A percentile compares a stretch with the other conserved stretches of the same genome.
Conservation (phyloP, 2,113 vertebrate species). For the Callocephalon fimbriatum region DNA sequence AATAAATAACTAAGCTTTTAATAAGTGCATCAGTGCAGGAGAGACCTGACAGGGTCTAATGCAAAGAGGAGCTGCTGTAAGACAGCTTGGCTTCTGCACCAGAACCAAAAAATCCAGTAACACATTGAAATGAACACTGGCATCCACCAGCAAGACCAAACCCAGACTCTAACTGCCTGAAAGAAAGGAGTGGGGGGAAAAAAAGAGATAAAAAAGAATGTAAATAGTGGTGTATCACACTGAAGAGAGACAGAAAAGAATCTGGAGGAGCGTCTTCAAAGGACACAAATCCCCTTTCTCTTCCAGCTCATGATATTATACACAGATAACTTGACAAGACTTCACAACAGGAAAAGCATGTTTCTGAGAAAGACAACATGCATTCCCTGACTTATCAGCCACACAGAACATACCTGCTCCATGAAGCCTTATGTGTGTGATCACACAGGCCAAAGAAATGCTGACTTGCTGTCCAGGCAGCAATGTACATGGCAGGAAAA, state of each 20-base stretch:
- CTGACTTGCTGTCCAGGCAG: neutral
- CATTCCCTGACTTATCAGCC: neutral
- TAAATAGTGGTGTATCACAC: neutral
- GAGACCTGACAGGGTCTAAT: neutral
- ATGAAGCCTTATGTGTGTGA: rapidly evolving
- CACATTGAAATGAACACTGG: neutral
- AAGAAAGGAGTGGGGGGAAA: neutral
- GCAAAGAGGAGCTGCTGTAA: neutral
- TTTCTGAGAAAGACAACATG: neutral
- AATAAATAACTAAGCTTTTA: conserved; percentile 47
- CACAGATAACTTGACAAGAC: neutral
- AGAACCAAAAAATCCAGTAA: neutral
- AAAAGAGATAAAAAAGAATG: neutral
- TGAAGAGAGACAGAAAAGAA: neutral
- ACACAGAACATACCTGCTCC: neutral
- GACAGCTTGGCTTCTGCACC: neutral
- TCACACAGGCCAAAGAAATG: neutral
- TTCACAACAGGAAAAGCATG: conserved; percentile 20
- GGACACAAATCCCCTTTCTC: neutral
- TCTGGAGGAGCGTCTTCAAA: conserved; percentile 20
- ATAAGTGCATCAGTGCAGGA: neutral
- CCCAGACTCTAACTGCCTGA: neutral
- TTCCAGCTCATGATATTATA: neutral
- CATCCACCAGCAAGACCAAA: neutral
- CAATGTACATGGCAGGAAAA: neutral